These are phyloP conservation scores for Poeciliopsis turrubarensis DNA, from an alignment of 2,113 vertebrate species.

Conservation along the genomic window DNA sequence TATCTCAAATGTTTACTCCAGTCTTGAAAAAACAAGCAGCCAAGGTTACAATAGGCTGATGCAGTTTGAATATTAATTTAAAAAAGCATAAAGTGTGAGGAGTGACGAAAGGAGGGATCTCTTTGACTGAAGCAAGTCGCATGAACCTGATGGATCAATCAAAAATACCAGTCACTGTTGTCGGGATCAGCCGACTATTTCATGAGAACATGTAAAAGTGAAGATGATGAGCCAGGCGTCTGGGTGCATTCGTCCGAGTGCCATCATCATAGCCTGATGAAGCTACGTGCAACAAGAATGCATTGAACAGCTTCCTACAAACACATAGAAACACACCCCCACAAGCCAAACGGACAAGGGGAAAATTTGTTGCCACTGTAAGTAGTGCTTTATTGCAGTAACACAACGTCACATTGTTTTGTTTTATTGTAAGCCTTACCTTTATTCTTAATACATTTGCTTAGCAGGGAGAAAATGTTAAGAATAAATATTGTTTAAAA, in stretches of 20 bases:
- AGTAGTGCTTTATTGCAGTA: too few species aligned
- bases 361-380: too few species aligned
- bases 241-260: neutral
- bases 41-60: neutral
- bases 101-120: neutral
- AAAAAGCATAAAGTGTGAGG: neutral
- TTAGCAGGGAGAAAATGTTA: too few species aligned
- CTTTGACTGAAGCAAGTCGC: conserved; percentile 5
- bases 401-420: too few species aligned
- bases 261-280: neutral
- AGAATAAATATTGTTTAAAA: too few species aligned
- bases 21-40: conserved; percentile 34
- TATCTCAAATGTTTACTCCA: conserved; percentile 39
- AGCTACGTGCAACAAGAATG: neutral
- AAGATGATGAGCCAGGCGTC: neutral
- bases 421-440: too few species aligned
- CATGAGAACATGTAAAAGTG: neutral
- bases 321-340: too few species aligned
- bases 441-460: too few species aligned
- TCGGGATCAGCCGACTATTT: conserved; percentile 17
- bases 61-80: neutral
- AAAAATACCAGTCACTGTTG: conserved; percentile 20
- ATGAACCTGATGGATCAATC: conserved; percentile 10
- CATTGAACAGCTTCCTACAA: neutral
- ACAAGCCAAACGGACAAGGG: too few species aligned